Evolutionary conservation across 2,888 invertebrate species (phyloP), one percentile per base, ranked within the genome.

Genomic region (Phrixothrix hirtus): DNA sequence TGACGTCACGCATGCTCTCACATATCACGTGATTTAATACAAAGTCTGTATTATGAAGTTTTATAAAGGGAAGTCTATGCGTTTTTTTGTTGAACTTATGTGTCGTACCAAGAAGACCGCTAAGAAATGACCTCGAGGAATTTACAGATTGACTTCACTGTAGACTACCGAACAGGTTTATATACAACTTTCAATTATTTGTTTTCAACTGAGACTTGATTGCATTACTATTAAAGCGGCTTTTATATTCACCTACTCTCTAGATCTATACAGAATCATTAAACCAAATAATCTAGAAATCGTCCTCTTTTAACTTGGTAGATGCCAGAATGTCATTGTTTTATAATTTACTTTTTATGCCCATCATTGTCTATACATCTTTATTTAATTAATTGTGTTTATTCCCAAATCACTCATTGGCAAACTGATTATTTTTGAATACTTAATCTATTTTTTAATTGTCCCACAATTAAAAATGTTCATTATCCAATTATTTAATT

Each of bases 101-200:
- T 57, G 58, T 58, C 56, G 53, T 49, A 51, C 48, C 39, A 47
- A 55, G 56, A 54, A 58, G 48, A 52, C 58, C 57, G 60, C 58
- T 54, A 52, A 44, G 46, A 54, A 52, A 55, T 60, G 57, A 58
- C 60, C 60, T 58, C 56, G 54, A 58, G 52, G 54, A 55, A 60
- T 58, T 53, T 56, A 51, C 54, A 57, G 58, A 57, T 58, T 55
- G 56, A 60, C 56, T 59, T 60, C 60, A 58, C 51, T 57, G 58
- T 60, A 56, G 60, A 58, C 56, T 60, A 60, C 51, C 57, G 58
- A 60, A 60, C 60, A 60, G 60, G 60, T 60, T 60, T 60, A 56
- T 52, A 49, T 54, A 55, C 55, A 56, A 32, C 50, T 55, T 49
- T 50, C 50, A 55, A 55, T 55, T 45, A 49, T 37, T 54, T 50